These are phyloP conservation scores for Stratiolaelaps scimitus DNA, from an alignment of 1,140 invertebrate genomes.

Conservation along the genomic window DNA sequence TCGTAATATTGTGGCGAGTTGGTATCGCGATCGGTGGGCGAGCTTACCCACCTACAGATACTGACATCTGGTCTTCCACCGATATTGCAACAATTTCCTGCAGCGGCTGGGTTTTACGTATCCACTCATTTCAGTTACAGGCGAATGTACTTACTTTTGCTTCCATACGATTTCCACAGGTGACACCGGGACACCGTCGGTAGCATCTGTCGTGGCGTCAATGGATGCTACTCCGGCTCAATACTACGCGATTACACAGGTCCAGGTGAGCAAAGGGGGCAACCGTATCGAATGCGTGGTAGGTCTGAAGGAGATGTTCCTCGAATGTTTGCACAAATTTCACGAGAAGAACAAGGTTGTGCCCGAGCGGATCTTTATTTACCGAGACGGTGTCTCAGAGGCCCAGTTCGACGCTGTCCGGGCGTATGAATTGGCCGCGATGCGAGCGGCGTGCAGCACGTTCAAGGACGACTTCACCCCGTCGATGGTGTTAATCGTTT, in stretches of 20 bases:
- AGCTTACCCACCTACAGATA: too few species aligned
- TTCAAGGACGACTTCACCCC: constrained; percentile 49
- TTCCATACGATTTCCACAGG: background rate
- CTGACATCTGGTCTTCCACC: too few species aligned
- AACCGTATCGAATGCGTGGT: background rate
- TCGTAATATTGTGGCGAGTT: too few species aligned
- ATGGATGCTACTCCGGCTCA: constrained; percentile 32
- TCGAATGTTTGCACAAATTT: constrained; percentile 3
- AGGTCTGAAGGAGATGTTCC: constrained; percentile 11
- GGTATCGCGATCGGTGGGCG: too few species aligned
- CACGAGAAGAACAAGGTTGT: constrained; percentile 19
- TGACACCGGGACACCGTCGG: background rate
- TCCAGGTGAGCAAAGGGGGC: constrained; percentile 31
- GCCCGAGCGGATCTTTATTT: constrained; percentile 57
- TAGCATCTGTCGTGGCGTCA: constrained; percentile 31
- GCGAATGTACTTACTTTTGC: too few species aligned
- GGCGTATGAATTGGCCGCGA: constrained; percentile 51
- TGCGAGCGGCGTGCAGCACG: constrained; percentile 52
- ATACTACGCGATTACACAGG: constrained; percentile 30
- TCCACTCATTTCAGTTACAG: too few species aligned
- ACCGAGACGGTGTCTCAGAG: constrained; percentile 75
- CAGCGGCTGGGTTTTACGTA: too few species aligned
- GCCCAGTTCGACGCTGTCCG: constrained; percentile 60
- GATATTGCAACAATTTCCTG: too few species aligned
- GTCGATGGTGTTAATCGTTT: constrained; percentile 63